Evolutionary conservation across 2,888 invertebrate species (phyloP), one percentile per base, ranked within the genome.

Genomic region (Thymelicus lineola): DNA sequence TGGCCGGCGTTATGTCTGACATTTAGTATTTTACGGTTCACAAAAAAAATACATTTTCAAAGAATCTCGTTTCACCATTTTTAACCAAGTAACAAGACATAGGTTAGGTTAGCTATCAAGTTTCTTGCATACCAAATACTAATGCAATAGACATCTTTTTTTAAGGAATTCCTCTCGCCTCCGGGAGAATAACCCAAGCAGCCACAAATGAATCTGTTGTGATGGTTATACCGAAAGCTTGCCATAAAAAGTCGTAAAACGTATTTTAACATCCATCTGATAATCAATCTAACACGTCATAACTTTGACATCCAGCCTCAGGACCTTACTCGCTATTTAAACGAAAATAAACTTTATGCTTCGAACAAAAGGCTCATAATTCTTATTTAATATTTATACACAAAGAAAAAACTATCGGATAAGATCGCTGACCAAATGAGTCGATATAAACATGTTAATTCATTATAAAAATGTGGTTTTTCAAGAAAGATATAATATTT

Each of bases 261-360:
- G 88, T 89, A 92, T 94, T 94, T 94, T 94, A 94, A 93, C 94
- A 94, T 93, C 91, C 91, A 93, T 90, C 91, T 85, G 94, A 94
- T 94, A 94, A 94, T 94, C 94, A 94, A 94, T 94, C 94, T 93
- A 94, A 94, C 93, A 93, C 93, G 92, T 94, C 93, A 93, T 94
- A 94, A 93, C 91, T 93, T 93, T 93, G 93, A 93, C 92, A 92
- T 92, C 88, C 91, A 90, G 87, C 79, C 85, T 84, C 89, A 86
- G 90, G 84, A 88, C 86, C 84, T 88, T 84, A 88, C 83, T 80
- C 80, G 80, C 77, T 76, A 78, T 80, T 80, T 78, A 76, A 75
- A 57, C 58, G 38, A 46, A 55, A 35, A 63, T 71, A 78, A 42
- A 72, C 75, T 48, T 17, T 66, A 7, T 28, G 0, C 10, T 17